Evolutionary conservation across 2,797 vertebrate species (phyloP).

Genomic region (Valencia hispanica): DNA sequence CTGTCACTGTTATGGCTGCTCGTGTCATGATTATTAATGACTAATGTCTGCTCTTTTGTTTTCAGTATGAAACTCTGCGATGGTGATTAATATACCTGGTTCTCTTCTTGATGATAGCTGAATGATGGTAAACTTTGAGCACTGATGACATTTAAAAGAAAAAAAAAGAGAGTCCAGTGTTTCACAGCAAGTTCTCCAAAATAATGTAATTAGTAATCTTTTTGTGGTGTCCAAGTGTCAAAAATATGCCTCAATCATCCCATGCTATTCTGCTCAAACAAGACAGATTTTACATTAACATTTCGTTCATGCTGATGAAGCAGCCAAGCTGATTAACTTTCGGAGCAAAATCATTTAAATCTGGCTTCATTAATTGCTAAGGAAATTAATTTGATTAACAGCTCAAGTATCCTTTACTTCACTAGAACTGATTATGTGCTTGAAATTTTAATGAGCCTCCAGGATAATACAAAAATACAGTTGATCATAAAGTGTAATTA

Average conservation of each 20-base stretch:
- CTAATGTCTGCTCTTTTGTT: conserved; percentile 27
- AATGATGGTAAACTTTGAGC: conserved; percentile 45
- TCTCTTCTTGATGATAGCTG: conserved; percentile 37
- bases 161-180: conserved; percentile 7
- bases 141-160: conserved; percentile 20
- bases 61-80: conserved; percentile 35
- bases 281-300: conserved; percentile 25
- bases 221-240: conserved; percentile 75
- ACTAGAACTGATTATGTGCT: conserved; percentile 34
- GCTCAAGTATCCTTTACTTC: conserved; percentile 30
- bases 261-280: conserved; percentile 70
- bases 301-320: conserved; percentile 58
- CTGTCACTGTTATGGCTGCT: conserved; percentile 40
- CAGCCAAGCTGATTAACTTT: conserved; percentile 49
- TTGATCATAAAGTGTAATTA: conserved; percentile 22
- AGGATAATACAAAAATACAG: conserved; percentile 31
- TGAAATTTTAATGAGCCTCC: conserved; percentile 51
- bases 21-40: conserved; percentile 56
- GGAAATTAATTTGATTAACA: conserved; percentile 45
- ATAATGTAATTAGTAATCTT: conserved; percentile 55
- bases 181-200: conserved; percentile 25
- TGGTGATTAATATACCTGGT: conserved; percentile 45
- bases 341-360: conserved; percentile 69
- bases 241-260: conserved; percentile 54
- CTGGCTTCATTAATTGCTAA: conserved; percentile 36